A percentile compares a stretch with the other conserved stretches of the same genome.
Conservation (phyloP, 2,888 invertebrate species). For the Nematopogon swammerdamellus region DNA sequence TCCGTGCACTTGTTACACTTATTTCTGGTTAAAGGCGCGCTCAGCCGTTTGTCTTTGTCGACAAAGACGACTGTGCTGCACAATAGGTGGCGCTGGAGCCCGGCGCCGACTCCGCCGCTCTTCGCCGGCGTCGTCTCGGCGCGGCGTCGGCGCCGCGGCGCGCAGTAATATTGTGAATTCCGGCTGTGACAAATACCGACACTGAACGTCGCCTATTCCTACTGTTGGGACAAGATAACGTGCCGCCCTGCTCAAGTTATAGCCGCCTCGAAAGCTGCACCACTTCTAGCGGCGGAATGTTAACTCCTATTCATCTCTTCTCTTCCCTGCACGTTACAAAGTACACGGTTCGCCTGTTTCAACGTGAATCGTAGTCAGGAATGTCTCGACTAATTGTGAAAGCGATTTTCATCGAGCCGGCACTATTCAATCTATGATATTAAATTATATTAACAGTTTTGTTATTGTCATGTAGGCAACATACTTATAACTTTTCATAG, state of each 20-base stretch:
- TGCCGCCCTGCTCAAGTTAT: not conserved
- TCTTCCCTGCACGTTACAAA: too few relatives aligned
- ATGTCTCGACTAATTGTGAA: too few relatives aligned
- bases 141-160: not conserved
- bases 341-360: too few relatives aligned
- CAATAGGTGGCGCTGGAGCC: not conserved
- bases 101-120: too few relatives aligned
- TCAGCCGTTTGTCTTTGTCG: not conserved
- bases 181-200: not conserved
- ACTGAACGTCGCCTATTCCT: not conserved
- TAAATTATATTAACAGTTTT: too few relatives aligned
- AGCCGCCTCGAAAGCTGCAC: not conserved
- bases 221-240: not conserved
- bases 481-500: too few relatives aligned
- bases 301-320: too few relatives aligned
- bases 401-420: too few relatives aligned
- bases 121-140: not conserved
- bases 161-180: not conserved
- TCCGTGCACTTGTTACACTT: not conserved
- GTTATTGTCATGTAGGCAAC: too few relatives aligned
- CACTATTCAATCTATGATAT: too few relatives aligned
- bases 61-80: not conserved
- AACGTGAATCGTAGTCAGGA: too few relatives aligned
- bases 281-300: too few relatives aligned
- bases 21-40: not conserved